Conservation (phyloP, 2,797 vertebrate genomes). For the Hippocampus kuda region DNA sequence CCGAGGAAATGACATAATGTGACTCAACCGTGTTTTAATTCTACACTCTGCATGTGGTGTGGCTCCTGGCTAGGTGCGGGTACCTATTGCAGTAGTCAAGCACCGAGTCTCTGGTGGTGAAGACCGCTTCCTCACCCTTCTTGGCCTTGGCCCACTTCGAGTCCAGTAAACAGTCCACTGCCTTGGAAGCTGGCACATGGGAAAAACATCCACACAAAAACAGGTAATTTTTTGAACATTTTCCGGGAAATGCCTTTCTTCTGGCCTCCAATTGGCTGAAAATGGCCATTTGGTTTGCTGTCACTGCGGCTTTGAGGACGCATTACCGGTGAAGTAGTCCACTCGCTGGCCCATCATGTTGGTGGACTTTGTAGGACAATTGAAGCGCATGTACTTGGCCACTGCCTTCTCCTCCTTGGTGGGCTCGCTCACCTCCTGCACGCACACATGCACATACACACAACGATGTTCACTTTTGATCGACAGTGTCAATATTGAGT, state of each 20-base stretch:
- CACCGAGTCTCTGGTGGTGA: slow-evolving; percentile 90
- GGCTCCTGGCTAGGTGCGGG: not conserved
- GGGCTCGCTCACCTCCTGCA: slow-evolving; percentile 90
- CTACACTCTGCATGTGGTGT: not conserved
- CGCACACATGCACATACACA: slow-evolving; percentile 10
- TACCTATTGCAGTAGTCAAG: slow-evolving; percentile 97
- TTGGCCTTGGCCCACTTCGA: slow-evolving; percentile 98
- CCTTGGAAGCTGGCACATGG: slow-evolving; percentile 80
- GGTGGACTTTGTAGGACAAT: slow-evolving; percentile 96
- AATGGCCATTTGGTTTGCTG: not conserved
- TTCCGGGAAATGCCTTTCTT: not conserved
- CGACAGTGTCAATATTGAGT: too few relatives aligned
- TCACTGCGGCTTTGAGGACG: not conserved
- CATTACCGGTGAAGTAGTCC: slow-evolving; percentile 93
- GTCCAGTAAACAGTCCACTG: slow-evolving; percentile 93
- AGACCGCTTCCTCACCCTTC: slow-evolving; percentile 91
- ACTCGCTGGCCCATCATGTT: slow-evolving; percentile 98
- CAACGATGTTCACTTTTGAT: not conserved
- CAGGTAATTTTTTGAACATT: not conserved
- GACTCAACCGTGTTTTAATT: not conserved
- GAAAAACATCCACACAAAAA: not conserved
- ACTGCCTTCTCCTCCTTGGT: slow-evolving; percentile 98
- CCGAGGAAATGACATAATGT: not conserved
- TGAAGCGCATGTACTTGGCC: slow-evolving; percentile 95
- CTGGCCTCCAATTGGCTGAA: not conserved